phyloP scores from a whole-genome alignment of 2,888 invertebrate genomes.

The Drosophila hamatofila region DNA sequence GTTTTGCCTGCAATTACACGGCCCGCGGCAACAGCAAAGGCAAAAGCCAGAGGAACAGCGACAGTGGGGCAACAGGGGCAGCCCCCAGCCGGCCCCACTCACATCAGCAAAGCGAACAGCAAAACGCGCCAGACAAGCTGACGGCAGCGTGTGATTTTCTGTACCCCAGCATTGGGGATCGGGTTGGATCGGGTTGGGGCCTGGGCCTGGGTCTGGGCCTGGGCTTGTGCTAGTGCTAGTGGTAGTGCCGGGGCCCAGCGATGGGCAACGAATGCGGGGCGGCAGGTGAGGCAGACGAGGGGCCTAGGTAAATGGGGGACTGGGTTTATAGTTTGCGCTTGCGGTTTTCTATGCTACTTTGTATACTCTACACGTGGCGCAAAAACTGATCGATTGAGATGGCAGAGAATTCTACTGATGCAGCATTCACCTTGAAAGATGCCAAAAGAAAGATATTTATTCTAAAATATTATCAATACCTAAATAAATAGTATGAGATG shows the following conservation, averaged over 20 bases:
- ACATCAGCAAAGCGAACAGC: conserved; percentile 55
- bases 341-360: conserved; percentile 10
- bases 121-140: conserved; percentile 78
- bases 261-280: too few species aligned
- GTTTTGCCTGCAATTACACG: conserved; percentile 75
- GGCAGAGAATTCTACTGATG: not conserved
- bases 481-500: too few species aligned
- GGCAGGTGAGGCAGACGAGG: too few species aligned
- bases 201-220: conserved; percentile 5
- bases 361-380: conserved; percentile 14
- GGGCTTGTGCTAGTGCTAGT: not conserved
- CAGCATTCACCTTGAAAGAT: not conserved
- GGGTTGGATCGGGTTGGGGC: conserved; percentile 23
- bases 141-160: conserved; percentile 77
- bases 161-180: conserved; percentile 49
- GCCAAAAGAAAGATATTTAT: not conserved
- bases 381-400: not conserved
- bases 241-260: not conserved
- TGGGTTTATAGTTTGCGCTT: conserved; percentile 34
- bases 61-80: conserved; percentile 11
- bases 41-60: not conserved
- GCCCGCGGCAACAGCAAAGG: conserved; percentile 44
- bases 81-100: conserved; percentile 14
- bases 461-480: not conserved
- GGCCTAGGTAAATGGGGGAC: conserved; percentile 20